A percentile compares a stretch with the other conserved stretches of the same genome.
Conservation (phyloP, 2,888 invertebrate genomes). For the Drosophila pullipes region DNA sequence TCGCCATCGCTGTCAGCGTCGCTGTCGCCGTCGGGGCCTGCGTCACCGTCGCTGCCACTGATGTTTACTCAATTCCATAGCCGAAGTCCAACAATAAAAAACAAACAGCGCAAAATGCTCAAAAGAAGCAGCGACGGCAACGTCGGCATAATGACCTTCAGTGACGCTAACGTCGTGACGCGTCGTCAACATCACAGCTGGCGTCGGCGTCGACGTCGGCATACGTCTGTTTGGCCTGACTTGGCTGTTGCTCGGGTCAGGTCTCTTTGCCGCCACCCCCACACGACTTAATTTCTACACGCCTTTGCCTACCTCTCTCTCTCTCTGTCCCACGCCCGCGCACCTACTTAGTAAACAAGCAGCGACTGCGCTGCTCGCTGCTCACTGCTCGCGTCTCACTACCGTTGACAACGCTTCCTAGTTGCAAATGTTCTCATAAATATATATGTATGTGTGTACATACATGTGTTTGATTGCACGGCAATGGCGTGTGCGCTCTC, state of each 20-base stretch:
- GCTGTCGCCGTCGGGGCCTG: constrained; percentile 29
- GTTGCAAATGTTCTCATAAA: constrained; percentile 57
- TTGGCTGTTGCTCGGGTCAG: constrained; percentile 68
- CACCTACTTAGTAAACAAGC: constrained; percentile 74
- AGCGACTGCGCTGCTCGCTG: constrained; percentile 48
- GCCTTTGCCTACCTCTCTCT: constrained; percentile 2
- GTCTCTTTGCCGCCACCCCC: constrained; percentile 42
- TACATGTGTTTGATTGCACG: background rate
- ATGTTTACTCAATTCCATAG: constrained; percentile 78
- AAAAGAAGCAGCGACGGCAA: constrained; percentile 47
- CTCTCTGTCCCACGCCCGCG: constrained; percentile 24
- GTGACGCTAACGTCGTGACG: constrained; percentile 60
- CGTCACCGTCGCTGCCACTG: constrained; percentile 59
- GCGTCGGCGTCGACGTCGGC: constrained; percentile 8
- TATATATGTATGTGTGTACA: background rate
- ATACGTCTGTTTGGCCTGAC: constrained; percentile 26
- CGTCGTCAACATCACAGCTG: constrained; percentile 35
- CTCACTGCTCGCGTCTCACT: constrained; percentile 20
- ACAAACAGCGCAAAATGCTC: constrained; percentile 63
- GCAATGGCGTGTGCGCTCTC: constrained; percentile 17
- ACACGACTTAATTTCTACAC: constrained; percentile 68
- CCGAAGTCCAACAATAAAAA: constrained; percentile 69
- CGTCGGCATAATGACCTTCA: constrained; percentile 80
- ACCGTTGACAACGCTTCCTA: constrained; percentile 65
- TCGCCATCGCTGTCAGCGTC: constrained; percentile 54